Evolutionary conservation across 2,113 vertebrate species (phyloP).

Genomic region (Cephalopterus ornatus): DNA sequence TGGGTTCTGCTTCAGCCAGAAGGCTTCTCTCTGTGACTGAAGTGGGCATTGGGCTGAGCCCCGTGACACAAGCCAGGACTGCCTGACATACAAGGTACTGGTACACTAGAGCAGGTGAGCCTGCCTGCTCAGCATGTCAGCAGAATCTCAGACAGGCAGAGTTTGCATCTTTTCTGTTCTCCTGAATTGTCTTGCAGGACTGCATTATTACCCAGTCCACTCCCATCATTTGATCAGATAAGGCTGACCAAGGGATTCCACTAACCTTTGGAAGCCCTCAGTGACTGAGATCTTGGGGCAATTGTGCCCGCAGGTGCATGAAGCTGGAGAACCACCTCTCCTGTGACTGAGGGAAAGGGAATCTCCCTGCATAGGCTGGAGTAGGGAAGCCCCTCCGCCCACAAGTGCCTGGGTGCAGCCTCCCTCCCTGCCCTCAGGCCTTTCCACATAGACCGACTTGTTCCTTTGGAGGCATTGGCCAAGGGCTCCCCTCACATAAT

Average conservation of each 20-base stretch:
- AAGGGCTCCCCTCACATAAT: neutral
- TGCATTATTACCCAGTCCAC: neutral
- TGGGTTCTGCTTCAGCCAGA: neutral
- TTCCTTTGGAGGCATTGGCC: neutral
- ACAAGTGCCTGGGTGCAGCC: neutral
- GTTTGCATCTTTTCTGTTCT: neutral
- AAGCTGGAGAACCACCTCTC: neutral
- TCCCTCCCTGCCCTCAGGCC: neutral
- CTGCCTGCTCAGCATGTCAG: neutral
- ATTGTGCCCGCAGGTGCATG: fast-evolving
- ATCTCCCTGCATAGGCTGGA: neutral
- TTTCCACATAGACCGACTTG: neutral
- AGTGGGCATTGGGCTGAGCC: neutral
- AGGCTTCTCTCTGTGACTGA: neutral
- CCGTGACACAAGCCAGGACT: fast-evolving
- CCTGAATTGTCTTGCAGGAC: neutral
- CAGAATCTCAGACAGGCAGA: neutral
- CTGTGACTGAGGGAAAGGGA: neutral
- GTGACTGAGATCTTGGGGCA: neutral
- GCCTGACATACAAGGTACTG: neutral
- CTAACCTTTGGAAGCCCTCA: neutral
- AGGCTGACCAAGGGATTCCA: neutral
- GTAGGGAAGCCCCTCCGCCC: neutral
- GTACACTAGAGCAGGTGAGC: neutral
- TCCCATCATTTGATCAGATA: neutral